phyloP scores from a whole-genome alignment of 2,113 vertebrate genomes.

The Trichechus manatus region DNA sequence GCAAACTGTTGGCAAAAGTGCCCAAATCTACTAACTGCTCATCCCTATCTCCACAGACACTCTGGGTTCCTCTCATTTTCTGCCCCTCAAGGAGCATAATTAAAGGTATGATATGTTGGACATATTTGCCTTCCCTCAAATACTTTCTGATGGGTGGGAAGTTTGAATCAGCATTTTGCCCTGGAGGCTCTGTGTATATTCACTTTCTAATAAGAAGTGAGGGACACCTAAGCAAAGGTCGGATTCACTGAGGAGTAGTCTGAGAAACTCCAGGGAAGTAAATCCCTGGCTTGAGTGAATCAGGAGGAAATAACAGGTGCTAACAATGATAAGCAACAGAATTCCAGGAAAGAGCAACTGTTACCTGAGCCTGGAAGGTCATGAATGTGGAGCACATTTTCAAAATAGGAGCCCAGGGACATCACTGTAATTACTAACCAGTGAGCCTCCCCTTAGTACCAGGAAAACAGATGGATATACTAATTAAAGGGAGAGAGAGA shows the following conservation, averaged over 20 bases:
- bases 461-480: conserved; percentile 80
- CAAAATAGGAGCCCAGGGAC: conserved; percentile 76
- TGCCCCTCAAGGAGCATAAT: conserved; percentile 24
- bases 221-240: conserved; percentile 28
- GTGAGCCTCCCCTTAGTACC: conserved; percentile 59
- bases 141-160: conserved; percentile 55
- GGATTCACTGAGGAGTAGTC: conserved; percentile 9
- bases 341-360: conserved; percentile 65
- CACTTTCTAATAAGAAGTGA: conserved; percentile 58
- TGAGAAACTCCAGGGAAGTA: conserved; percentile 49
- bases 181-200: conserved; percentile 7
- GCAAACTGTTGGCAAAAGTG: conserved; percentile 56
- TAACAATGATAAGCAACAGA: conserved; percentile 58
- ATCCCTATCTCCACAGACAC: conserved; percentile 46
- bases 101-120: background rate
- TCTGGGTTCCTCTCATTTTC: background rate
- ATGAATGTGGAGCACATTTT: conserved; percentile 71
- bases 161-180: conserved; percentile 56
- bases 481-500: conserved; percentile 72
- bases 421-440: conserved; percentile 75
- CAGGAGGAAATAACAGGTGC: conserved; percentile 59
- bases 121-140: background rate
- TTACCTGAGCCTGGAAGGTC: conserved; percentile 76
- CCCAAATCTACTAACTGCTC: conserved; percentile 25
- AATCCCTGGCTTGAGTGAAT: conserved; percentile 46